Evolutionary conservation across 1,140 invertebrate genomes (phyloP).

Genomic region (Brachionus manjavacas): DNA sequence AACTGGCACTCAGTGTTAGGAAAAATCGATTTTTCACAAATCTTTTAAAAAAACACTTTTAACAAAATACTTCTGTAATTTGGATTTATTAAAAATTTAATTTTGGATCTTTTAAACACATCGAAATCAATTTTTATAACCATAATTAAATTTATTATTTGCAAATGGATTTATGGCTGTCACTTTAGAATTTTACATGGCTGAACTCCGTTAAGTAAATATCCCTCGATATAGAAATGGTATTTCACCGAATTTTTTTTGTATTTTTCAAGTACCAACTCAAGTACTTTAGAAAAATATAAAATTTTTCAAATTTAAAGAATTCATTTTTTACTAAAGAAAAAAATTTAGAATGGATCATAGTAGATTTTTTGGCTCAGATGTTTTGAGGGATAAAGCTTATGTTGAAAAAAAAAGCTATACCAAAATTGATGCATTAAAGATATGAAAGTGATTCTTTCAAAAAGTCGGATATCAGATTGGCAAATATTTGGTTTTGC

Average conservation of each 20-base stretch:
- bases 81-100: not conserved
- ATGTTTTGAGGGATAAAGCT: too few relatives aligned
- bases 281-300: not conserved
- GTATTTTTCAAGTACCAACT: too few relatives aligned
- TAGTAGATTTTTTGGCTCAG: too few relatives aligned
- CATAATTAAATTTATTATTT: not conserved
- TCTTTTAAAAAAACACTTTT: not conserved
- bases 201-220: not conserved
- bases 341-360: not conserved
- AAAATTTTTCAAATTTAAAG: not conserved
- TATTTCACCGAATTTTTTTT: too few relatives aligned
- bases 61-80: not conserved
- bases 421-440: not conserved
- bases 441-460: not conserved
- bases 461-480: not conserved
- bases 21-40: not conserved
- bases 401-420: too few relatives aligned
- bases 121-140: not conserved
- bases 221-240: not conserved
- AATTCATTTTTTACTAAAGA: not conserved
- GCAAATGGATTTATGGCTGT: not conserved
- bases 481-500: not conserved
- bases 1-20: not conserved
- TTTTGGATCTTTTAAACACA: not conserved
- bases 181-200: not conserved